Base-by-base conservation (phyloP, 2,888 invertebrate species). In the Amiota minor region DNA sequence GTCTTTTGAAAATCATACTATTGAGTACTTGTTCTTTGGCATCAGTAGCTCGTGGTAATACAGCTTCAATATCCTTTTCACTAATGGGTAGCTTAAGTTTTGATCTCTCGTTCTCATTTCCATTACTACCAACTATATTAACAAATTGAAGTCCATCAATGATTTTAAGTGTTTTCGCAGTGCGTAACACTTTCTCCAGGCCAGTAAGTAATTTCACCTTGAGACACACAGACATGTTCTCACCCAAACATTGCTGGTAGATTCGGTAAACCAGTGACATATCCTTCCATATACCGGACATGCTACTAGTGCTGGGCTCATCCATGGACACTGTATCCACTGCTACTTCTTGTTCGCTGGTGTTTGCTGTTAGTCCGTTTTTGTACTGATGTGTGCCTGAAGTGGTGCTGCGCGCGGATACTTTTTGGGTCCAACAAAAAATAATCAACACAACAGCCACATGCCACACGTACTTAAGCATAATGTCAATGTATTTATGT, bases 191-290 rank as follows among this genome's bases (percentile, higher is more conserved):
- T 83, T 95, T 93, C 82, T 95, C 95, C 89, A 96, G 90, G 2
- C 94, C 93, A 23, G 94, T 92, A n/a, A 95, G 91, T 70, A 96
- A 89, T 87, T 96, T 96, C 75, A 95, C 90, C 89, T 96, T 96
- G 70, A 96, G 91, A 81, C 96, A 96, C 75, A 94, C 92, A 3
- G 93, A 91, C 74, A 83, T 70, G 78, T 94, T 94, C 76, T 92
- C 90, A 71, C 93, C 92, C 75, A 94, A 92, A 90, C 96, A 96
- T 83, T 96, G 95, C 89, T 94, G 94, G 90, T 96, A 96, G 77
- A 95, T 92, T 87, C 95, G 94, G 85, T 94, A 95, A 78, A 95
- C 92, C 83, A 93, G 92, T 81, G 93, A 92, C 9, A 95, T 89
- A 82, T 95, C 95, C 77, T 86, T 88, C 89, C 89, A 89, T 72